Conservation (phyloP, 1,140 invertebrate genomes). For the Drosophila serrata region DNA sequence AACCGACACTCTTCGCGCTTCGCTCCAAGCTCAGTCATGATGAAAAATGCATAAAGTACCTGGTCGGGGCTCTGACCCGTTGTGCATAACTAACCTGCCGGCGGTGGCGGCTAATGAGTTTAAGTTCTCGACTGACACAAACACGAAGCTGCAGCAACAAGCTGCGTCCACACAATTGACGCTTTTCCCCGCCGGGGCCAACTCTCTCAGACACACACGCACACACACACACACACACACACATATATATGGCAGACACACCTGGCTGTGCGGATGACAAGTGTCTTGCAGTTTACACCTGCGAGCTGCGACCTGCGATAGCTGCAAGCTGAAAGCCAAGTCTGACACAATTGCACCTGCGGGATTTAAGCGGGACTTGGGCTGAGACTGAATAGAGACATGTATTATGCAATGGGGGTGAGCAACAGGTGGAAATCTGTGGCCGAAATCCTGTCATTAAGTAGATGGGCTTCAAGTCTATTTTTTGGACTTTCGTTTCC, state of each 20-base stretch:
- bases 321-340: constrained; percentile 22
- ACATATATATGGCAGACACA: not conserved
- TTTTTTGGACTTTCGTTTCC: constrained; percentile 16
- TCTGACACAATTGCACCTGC: constrained; percentile 53
- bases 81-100: constrained; percentile 68
- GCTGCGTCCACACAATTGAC: constrained; percentile 70
- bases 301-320: constrained; percentile 7
- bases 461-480: constrained; percentile 23
- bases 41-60: constrained; percentile 76
- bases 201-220: constrained; percentile 4
- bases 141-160: constrained; percentile 31
- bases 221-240: not conserved
- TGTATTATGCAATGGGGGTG: constrained; percentile 32
- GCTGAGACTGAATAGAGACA: constrained; percentile 4
- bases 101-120: constrained; percentile 79
- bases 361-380: constrained; percentile 35
- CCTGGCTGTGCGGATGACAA: constrained; percentile 30
- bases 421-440: constrained; percentile 33
- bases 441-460: constrained; percentile 52
- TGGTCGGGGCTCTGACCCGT: constrained; percentile 40
- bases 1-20: not conserved
- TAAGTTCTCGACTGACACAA: constrained; percentile 74
- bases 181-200: constrained; percentile 43
- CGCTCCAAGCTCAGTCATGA: constrained; percentile 39
- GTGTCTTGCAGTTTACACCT: constrained; percentile 50